Evolutionary conservation across 2,797 vertebrate species (phyloP), one percentile per base, ranked within the genome.

Genomic region (Lacerta agilis): DNA sequence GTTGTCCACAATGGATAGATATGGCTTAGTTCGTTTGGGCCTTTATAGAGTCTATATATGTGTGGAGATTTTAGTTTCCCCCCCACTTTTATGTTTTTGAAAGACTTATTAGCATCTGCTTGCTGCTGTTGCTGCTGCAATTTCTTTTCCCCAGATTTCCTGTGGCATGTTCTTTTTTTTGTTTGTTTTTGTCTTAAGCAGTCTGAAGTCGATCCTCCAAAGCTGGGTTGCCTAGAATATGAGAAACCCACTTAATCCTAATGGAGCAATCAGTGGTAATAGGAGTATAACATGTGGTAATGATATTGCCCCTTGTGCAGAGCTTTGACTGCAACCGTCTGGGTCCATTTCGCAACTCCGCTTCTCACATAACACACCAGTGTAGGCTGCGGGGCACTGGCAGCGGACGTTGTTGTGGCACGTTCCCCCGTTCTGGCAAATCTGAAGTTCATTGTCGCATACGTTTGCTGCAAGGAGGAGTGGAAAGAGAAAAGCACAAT

Each of bases 361-460:
- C 95, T 98, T 99, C 97, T 89, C 88, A 0, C 99, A 99, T 84
- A 98, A 96, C 94, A 99, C 96, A 92, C 99, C 99, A 0, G 97
- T 98, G 97, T 97, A 99, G 11, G 96, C 96, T 0, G 96, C 83
- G 0, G 98, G 97, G 92, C 99, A 99, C 95, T 95, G 97, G 96
- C 99, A 99, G 58, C 97, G 97, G 92, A 97, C 90, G 43, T 98
- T 98, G 97, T 98, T 98, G 95, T 98, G 95, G 87, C 99, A 99
- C 0, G 97, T 97, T 0, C 99, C 99, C 18, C 98, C 99, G 5
- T 99, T 99, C 97, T 99, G 98, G 95, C 99, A 99, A 88, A 98
- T 98, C 95, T 97, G 97, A 11, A 99, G 97, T 61, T 99, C 98
- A 2, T 99, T 98, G 97, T 99, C 98, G 18, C 99, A 99, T 78